Evolutionary conservation across 2,888 invertebrate species (phyloP).

Genomic region (Imbricaverruca yamaguchii): DNA sequence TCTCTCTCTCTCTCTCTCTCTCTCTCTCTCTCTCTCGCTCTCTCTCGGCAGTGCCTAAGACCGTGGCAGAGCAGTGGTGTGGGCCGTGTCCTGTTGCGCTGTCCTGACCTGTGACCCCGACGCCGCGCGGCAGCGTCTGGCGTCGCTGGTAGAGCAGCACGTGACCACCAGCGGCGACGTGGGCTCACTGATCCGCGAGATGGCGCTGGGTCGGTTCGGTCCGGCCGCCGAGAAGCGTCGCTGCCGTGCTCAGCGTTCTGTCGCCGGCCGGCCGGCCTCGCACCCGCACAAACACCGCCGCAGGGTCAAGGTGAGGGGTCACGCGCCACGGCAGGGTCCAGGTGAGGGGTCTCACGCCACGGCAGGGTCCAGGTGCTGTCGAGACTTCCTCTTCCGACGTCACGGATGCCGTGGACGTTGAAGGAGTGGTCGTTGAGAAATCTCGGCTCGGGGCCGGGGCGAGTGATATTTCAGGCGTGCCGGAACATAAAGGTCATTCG

Average conservation of each 20-base stretch:
- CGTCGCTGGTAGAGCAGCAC: neutral
- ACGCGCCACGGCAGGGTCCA: no score
- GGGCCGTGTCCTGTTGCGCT: neutral
- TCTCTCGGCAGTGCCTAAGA: no score
- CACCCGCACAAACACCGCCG: neutral
- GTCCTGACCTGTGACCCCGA: neutral
- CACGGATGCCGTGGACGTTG: no score
- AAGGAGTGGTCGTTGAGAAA: no score
- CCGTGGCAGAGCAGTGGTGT: neutral
- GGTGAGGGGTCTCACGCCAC: no score
- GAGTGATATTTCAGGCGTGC: no score
- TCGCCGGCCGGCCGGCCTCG: neutral
- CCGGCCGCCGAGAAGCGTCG: neutral
- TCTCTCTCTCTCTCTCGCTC: no score
- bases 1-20: no score
- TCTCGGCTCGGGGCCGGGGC: no score
- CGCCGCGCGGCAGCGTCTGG: constrained; percentile 1
- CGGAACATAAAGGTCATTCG: no score
- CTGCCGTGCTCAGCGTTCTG: neutral
- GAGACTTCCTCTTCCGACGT: no score
- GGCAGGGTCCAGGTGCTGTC: no score
- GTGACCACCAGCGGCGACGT: neutral
- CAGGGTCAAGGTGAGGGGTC: neutral
- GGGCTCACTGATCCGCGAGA: neutral
- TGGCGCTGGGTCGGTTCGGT: constrained; percentile 7